Percentiles rank a stretch among this genome's conserved stretches.
phyloP scores from a whole-genome alignment of 2,113 vertebrate genomes.

The Gobiocypris rarus region DNA sequence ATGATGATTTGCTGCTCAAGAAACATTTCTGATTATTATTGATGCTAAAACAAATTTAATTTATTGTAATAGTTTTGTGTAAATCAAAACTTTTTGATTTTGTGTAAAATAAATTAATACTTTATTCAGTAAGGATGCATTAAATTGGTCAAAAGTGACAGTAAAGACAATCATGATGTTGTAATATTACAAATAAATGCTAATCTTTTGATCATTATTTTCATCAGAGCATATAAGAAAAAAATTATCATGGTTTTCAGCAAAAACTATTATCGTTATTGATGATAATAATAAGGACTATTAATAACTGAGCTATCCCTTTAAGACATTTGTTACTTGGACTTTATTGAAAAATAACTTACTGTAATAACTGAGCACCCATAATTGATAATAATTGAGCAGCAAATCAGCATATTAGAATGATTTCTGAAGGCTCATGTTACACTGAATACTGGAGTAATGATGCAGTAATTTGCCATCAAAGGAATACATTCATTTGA shows the following conservation, averaged over 20 bases:
- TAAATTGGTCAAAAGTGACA: neutral
- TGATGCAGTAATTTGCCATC: neutral
- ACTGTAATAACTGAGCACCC: neutral
- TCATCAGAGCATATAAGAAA: neutral
- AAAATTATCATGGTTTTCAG: neutral
- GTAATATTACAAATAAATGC: too few species aligned
- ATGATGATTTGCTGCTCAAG: neutral
- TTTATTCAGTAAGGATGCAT: neutral
- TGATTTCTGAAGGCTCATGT: neutral
- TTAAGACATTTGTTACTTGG: too few species aligned
- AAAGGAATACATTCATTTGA: neutral
- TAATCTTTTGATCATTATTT: neutral
- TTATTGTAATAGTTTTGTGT: too few species aligned
- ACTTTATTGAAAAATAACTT: too few species aligned
- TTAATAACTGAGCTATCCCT: too few species aligned
- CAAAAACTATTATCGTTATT: neutral
- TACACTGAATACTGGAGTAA: neutral
- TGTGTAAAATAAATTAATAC: neutral
- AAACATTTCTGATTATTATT: too few species aligned
- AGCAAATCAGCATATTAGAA: too few species aligned
- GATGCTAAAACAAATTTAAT: too few species aligned
- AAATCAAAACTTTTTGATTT: too few species aligned
- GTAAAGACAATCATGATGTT: neutral
- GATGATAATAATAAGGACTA: neutral
- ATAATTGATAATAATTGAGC: neutral